These are phyloP conservation scores for Upupa epops DNA, from an alignment of 2,113 vertebrate species.

Conservation along the genomic window DNA sequence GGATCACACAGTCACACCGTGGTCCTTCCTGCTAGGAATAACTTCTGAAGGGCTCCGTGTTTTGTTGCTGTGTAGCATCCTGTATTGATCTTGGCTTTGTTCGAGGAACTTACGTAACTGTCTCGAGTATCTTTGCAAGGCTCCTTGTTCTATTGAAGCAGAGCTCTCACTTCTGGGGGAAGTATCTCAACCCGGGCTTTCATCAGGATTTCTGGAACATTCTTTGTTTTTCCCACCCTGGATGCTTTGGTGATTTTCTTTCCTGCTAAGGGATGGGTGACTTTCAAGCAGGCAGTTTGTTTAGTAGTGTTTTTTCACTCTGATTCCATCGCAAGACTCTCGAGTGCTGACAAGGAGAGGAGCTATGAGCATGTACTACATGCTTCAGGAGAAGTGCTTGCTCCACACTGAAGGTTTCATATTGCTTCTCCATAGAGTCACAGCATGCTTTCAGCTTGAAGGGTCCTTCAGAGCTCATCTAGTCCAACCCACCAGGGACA, in stretches of 20 bases:
- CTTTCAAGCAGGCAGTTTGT: neutral
- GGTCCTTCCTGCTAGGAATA: too few relatives aligned
- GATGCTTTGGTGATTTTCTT: neutral
- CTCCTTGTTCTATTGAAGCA: neutral
- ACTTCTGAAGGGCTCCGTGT: too few relatives aligned
- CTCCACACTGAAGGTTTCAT: neutral
- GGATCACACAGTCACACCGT: too few relatives aligned
- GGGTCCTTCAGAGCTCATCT: too few relatives aligned
- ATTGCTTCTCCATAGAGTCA: neutral
- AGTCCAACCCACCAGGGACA: too few relatives aligned
- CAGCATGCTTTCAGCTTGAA: too few relatives aligned
- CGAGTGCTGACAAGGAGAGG: neutral
- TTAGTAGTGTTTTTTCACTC: neutral
- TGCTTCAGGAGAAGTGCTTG: neutral
- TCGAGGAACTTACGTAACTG: neutral
- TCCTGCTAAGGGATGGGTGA: neutral
- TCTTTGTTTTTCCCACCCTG: neutral
- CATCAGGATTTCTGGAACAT: neutral
- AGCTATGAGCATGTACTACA: accelerated
- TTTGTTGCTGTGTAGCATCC: too few relatives aligned
- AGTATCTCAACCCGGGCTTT: neutral
- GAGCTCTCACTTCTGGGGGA: neutral
- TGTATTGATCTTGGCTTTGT: neutral
- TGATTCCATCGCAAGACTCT: neutral
- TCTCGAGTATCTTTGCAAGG: neutral